A percentile compares a stretch with the other conserved stretches of the same genome.
phyloP scores from a whole-genome alignment of 2,888 invertebrate genomes.

The Himalopsyche japonica region DNA sequence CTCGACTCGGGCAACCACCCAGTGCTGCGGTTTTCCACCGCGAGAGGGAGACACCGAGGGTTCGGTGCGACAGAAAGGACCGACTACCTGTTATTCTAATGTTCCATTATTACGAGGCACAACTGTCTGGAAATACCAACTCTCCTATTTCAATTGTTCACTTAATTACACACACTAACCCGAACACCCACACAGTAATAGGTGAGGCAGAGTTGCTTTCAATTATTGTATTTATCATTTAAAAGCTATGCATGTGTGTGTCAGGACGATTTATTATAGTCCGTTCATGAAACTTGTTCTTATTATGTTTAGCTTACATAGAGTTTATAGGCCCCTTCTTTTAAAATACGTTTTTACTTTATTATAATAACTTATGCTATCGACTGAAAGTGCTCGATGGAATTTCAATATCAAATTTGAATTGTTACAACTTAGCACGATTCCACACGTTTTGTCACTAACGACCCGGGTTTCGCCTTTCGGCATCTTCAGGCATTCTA shows the following conservation, averaged over 20 bases:
- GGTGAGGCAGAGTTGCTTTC: background rate
- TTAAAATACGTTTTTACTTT: too few relatives aligned
- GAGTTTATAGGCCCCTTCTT: too few relatives aligned
- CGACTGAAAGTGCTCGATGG: too few relatives aligned
- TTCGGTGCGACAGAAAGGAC: background rate
- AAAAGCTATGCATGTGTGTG: background rate
- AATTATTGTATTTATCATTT: background rate
- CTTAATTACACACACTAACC: background rate
- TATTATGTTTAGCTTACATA: too few relatives aligned
- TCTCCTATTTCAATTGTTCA: background rate
- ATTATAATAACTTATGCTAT: too few relatives aligned
- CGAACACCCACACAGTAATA: background rate
- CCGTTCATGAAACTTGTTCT: too few relatives aligned
- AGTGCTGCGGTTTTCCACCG: background rate
- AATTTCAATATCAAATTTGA: too few relatives aligned
- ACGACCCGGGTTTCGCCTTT: too few relatives aligned
- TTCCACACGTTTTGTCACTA: too few relatives aligned
- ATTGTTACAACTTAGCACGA: too few relatives aligned
- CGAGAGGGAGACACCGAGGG: background rate
- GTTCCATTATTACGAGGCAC: background rate
- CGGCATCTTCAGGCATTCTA: too few relatives aligned
- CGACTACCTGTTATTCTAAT: background rate
- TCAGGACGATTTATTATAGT: background rate
- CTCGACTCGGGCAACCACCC: background rate
- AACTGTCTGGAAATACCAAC: background rate